Evolutionary conservation across 2,888 invertebrate species (phyloP), one percentile per base, ranked within the genome.

Genomic region (Agonopterix arenella): DNA sequence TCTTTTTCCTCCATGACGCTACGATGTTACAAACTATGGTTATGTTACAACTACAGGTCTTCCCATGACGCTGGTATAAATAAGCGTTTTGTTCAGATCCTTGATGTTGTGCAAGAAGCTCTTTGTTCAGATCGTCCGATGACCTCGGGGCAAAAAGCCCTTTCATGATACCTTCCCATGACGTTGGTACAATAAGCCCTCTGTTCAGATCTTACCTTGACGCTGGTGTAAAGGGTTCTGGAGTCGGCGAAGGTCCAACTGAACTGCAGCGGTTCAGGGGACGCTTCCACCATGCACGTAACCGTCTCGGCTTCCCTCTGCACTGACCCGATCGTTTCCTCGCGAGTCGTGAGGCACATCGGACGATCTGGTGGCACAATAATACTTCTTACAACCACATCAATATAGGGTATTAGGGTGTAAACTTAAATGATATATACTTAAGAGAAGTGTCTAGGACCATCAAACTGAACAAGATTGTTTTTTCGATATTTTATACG

Each of bases 211-310:
- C 28, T 40, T 54, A 82, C 83, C 63, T 72, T 71, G 10, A 73
- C 71, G 42, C 68, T 71, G 4, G 80, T 83, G 49, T 78, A 80
- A 11, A 82, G 40, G 0, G 72, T 80, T 44, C 74, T 70, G 5
- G 77, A 72, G 53, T 82, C 74, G 0, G 77, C 68, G 50, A 86
- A 84, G 3, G 73, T 79, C 85, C 86, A 86, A 53, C 70, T 77
- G 55, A 84, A 80, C 58, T 80, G 79, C 42, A 73, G 49, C 0
- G 86, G 86, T 28, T 73, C 76, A 0, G 84, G 84, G 0, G 73
- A 65, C 0, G 82, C 73, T 2, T 83, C 82, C 2, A 84, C 81
- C 1, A 69, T 44, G 53, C 85, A 86, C 0, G 70, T 70, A 2
- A 76, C 64, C 0, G 74, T 74, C 50, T 84, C 80, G 0, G 72